phyloP scores from a whole-genome alignment of 2,797 vertebrate species.

The Neoniphon sammara region DNA sequence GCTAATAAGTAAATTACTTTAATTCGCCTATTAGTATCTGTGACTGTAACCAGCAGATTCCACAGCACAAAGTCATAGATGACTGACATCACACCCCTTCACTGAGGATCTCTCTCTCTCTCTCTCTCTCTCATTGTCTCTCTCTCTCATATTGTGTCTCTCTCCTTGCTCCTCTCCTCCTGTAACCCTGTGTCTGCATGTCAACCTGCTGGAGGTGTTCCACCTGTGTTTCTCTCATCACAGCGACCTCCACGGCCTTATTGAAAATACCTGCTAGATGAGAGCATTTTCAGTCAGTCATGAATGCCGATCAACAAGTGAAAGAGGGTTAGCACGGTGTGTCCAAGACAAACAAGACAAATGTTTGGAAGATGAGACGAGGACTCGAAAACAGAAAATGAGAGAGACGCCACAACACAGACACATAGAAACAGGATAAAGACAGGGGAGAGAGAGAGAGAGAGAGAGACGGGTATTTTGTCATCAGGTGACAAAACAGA shows the following conservation, averaged over 20 bases:
- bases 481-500: neutral
- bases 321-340: neutral
- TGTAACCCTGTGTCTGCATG: constrained; percentile 9
- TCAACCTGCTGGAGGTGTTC: neutral
- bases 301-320: constrained; percentile 46
- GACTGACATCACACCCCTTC: constrained; percentile 40
- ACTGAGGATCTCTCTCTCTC: neutral
- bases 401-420: constrained; percentile 20
- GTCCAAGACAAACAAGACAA: constrained; percentile 23
- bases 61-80: constrained; percentile 38
- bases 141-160: constrained; percentile 6
- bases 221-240: neutral
- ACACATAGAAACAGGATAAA: neutral
- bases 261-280: constrained; percentile 45
- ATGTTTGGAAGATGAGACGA: neutral
- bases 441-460: neutral
- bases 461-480: constrained; percentile 8
- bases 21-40: neutral
- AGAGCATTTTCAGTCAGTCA: constrained; percentile 32
- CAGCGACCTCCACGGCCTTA: neutral
- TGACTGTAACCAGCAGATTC: constrained; percentile 30
- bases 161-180: neutral
- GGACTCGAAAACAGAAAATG: neutral
- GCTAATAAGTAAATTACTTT: constrained; percentile 7
- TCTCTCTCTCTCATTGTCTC: neutral